Evolutionary conservation across 2,888 invertebrate species (phyloP).

Genomic region (Ypsolopha scabrella): DNA sequence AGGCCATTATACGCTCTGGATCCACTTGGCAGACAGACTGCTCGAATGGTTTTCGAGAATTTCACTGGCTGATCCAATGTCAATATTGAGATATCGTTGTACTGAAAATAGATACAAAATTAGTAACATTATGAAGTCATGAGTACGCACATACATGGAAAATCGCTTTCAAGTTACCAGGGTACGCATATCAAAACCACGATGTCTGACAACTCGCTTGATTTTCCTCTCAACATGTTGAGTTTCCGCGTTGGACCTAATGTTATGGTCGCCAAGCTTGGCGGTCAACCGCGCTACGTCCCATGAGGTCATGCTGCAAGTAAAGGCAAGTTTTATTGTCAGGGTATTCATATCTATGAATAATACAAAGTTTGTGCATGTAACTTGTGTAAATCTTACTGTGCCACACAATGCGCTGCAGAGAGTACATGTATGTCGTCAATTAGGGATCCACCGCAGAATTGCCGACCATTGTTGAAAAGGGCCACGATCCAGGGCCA

Average conservation of each 20-base stretch:
- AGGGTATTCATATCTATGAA: too few species aligned
- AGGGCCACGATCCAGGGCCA: conserved; percentile 90
- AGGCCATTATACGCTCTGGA: conserved; percentile 75
- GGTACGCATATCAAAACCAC: conserved; percentile 85
- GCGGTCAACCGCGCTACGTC: conserved; percentile 87
- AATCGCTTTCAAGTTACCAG: conserved; percentile 60
- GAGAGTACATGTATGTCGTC: conserved; percentile 83
- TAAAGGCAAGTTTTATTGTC: not conserved
- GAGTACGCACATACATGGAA: not conserved
- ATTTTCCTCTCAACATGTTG: conserved; percentile 83
- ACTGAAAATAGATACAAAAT: conserved; percentile 54
- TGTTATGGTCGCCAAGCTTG: conserved; percentile 86
- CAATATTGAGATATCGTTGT: conserved; percentile 86
- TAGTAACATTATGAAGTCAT: not conserved
- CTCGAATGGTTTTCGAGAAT: conserved; percentile 78
- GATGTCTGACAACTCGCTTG: conserved; percentile 86
- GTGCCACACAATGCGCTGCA: conserved; percentile 90
- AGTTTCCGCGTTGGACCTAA: conserved; percentile 79
- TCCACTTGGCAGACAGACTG: conserved; percentile 81
- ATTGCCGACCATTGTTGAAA: conserved; percentile 86
- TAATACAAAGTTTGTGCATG: too few species aligned
- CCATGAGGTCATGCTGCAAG: conserved; percentile 85
- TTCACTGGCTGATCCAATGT: conserved; percentile 82
- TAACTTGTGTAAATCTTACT: conserved; percentile 75
- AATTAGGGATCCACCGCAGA: conserved; percentile 89